These are phyloP conservation scores for Menidia beryllina DNA, from an alignment of 2,113 vertebrate species.

Conservation along the genomic window DNA sequence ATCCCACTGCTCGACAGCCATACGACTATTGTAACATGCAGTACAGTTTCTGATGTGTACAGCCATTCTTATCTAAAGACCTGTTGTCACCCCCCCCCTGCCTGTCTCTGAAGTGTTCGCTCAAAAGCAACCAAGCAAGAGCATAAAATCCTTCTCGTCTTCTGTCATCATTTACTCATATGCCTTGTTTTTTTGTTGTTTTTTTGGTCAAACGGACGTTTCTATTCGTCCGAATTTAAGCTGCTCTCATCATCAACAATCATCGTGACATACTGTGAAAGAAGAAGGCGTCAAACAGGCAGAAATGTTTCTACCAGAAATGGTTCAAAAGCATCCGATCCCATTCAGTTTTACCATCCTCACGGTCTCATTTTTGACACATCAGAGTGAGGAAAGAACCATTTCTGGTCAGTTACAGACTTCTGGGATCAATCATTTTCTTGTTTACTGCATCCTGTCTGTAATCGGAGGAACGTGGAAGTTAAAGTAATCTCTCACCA, in stretches of 20 bases:
- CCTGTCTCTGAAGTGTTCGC: slow-evolving; percentile 86
- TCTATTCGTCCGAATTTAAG: neutral
- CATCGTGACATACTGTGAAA: neutral
- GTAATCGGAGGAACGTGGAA: neutral
- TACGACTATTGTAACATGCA: slow-evolving; percentile 70
- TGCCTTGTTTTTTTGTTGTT: neutral
- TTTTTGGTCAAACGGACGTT: neutral
- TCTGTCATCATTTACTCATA: slow-evolving; percentile 71
- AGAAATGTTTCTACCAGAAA: neutral
- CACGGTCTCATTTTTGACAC: neutral
- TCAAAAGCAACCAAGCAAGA: slow-evolving; percentile 80
- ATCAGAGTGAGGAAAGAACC: neutral
- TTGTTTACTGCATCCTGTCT: neutral
- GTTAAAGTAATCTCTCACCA: neutral
- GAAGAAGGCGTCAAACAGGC: neutral
- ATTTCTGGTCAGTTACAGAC: neutral
- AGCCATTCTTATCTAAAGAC: slow-evolving; percentile 73
- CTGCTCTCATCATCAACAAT: neutral
- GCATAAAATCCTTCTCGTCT: slow-evolving; percentile 80
- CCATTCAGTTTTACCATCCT: neutral
- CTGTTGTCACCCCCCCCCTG: slow-evolving; percentile 57
- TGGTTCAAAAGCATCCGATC: neutral
- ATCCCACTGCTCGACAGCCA: slow-evolving; percentile 77
- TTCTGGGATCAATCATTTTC: neutral
- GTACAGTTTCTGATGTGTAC: slow-evolving; percentile 65